Percentiles rank a stretch among this genome's conserved stretches.
These are phyloP conservation scores for Brachypteracias leptosomus DNA, from an alignment of 2,113 vertebrate genomes.

Conservation along the genomic window DNA sequence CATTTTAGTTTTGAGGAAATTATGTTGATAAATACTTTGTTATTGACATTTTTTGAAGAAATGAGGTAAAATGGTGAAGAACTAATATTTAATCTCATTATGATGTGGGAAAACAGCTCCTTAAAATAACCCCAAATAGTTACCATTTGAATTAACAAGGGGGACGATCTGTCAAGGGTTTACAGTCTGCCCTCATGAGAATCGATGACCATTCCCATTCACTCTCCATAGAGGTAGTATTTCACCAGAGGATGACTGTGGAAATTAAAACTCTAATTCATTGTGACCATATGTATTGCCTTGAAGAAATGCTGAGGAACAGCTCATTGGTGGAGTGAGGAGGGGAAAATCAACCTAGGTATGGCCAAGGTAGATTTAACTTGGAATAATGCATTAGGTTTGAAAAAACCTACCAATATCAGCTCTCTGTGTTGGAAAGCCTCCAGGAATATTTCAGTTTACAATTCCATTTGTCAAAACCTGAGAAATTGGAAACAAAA, in stretches of 20 bases:
- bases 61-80: not conserved
- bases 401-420: not conserved
- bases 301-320: not conserved
- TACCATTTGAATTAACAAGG: not conserved
- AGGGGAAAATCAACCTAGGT: not conserved
- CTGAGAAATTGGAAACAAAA: not conserved
- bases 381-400: not conserved
- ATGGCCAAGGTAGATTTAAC: not conserved
- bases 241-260: not conserved
- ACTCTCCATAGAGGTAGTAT: not conserved
- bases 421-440: not conserved
- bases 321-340: not conserved
- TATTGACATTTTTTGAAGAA: not conserved
- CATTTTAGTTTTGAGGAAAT: not conserved
- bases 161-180: not conserved
- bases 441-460: not conserved
- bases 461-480: conserved; percentile 13
- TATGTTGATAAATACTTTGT: not conserved
- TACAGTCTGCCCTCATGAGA: not conserved
- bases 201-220: not conserved
- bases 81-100: not conserved
- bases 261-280: not conserved
- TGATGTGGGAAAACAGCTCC: not conserved
- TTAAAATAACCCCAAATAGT: not conserved
- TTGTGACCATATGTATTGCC: not conserved